Evolutionary conservation across 2,888 invertebrate species (phyloP), one percentile per base, ranked within the genome.

Genomic region (Bimastos eiseni): DNA sequence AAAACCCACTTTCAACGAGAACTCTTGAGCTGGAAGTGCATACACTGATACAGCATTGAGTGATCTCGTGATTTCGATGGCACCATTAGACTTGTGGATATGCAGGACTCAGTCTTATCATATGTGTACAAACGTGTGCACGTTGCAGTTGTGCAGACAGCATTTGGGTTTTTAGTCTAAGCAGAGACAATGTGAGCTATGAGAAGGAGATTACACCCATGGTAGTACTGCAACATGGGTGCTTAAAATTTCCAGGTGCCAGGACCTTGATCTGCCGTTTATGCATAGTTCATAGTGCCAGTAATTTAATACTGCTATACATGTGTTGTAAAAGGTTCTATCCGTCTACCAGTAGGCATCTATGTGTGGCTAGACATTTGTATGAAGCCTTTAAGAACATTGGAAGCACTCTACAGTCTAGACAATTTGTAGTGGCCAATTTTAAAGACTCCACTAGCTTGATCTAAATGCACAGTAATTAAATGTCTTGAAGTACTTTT

Each of bases 1-100:
- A 30, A 70, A n/a, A 70, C 70, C 70, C 70, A 70, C 70, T 70
- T n/a, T 70, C 70, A 70, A n/a, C 70, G 8, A 49, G 49, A 70
- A 70, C 70, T 70, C 70, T 70, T 88, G 37, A 70, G n/a, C 70
- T 44, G 88, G 88, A 36, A 41, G 55, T 49, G 70, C 83, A 70
- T 55, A 90, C 30, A 2, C 89, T 11, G 49, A 34, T 89, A 44
- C 41, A 38, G 88, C 34, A 30, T 38, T 88, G 36, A n/a, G 37
- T 88, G 30, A 37, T 38, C 37, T 38, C 36, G 19, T 3, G 24
- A 37, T 13, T 38, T 38, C 36, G 30, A 38, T 13, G 34, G 88
- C 88, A 88, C 37, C 88, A 33, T 37, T 88, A 88, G 33, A 37
- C 36, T 88, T 11, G 88, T 33, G n/a, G 13, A 1, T 24, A 13